Evolutionary conservation across 2,888 invertebrate species (phyloP), one percentile per base, ranked within the genome.

Genomic region (Congeria kusceri): DNA sequence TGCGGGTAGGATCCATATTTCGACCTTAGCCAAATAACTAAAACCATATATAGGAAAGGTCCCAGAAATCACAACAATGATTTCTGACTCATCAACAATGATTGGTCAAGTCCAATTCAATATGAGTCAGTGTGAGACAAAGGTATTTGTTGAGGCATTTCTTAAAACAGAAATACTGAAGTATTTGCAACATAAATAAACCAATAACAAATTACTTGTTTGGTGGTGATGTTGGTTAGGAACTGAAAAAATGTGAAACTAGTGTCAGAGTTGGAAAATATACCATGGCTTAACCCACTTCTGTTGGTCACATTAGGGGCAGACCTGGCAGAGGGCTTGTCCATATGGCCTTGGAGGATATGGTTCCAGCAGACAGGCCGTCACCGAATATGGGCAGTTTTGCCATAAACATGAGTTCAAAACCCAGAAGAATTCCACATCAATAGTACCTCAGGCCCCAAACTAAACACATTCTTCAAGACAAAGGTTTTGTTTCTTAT

Each of bases 51-150:
- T 49, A 9, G 49, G n/a, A 39, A 68, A 68, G 27, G 27, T 46
- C 20, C 58, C 68, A 2, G 46, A 68, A 47, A 47, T 47, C 2
- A 68, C 39, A 46, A 28, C 20, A 18, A 20, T 39, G 11, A 67
- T 67, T 67, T 39, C 68, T 44, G 68, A 59, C 27, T 58, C 59
- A 15, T 27, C 58, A n/a, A 59, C 61, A 13, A 58, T 69, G 29
- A 20, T 69, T 11, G 59, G 61, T 28, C 59, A 69, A 32, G 68
- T 61, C 11, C 68, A 69, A 23, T 69, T 61, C 15, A 69, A 69
- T n/a, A 47, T 69, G 29, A 32, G n/a, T n/a, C n/a, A n/a, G 32
- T 32, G 32, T 32, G 5, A 4, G 32, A 9, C 32, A 9, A 32
- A 32, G 32, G 32, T 32, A 32, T 32, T 32, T 32, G 32, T 32